Evolutionary conservation across 1,140 invertebrate species (phyloP), one percentile per base, ranked within the genome.

Genomic region (Leguminivora glycinivorella): DNA sequence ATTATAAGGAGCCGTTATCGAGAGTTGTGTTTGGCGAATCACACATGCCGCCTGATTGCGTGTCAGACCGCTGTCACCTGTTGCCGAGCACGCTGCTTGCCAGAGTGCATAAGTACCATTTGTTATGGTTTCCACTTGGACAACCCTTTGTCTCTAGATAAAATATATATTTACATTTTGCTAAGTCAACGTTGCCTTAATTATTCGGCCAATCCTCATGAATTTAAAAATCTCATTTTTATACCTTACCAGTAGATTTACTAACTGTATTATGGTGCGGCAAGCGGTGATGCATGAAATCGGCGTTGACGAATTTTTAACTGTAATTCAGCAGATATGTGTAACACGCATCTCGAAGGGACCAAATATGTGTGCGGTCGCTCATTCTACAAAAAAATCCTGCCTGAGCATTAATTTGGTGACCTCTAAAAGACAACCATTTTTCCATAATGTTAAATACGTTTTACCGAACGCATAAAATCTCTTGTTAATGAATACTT

Each of bases 31-130:
- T 76, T 78, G 77, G 66, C 79, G 68, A 75, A 77, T 71, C 74
- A 70, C 69, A 80, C 69, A 78, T 82, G 67, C 78, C 82, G 81
- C 81, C 79, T 84, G 79, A 74, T 69, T 75, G 66, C 75, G 69
- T 76, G 72, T 74, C 63, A 31, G 25, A 58, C 56, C 56, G 56
- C 14, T 58, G 22, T 25, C 47, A 29, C 25, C 25, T n/a, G 25
- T 29, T 58, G 25, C 56, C 58, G 58, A 26, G 58, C 58, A 29
- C 58, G 58, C 47, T 75, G 63, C 63, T 67, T 67, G 63, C 63
- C 31, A 67, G 34, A n/a, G 4, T 26, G 24, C 58, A 22, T 22
- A 52, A 7, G 7, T 52, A 52, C 43, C 17, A 19, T 52, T 22
- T 52, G 3, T 52, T 22, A 52, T 60, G 56, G 24, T 60, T 25